These are phyloP conservation scores for Monodelphis domestica DNA, from an alignment of 2,797 vertebrate species.

Conservation along the genomic window DNA sequence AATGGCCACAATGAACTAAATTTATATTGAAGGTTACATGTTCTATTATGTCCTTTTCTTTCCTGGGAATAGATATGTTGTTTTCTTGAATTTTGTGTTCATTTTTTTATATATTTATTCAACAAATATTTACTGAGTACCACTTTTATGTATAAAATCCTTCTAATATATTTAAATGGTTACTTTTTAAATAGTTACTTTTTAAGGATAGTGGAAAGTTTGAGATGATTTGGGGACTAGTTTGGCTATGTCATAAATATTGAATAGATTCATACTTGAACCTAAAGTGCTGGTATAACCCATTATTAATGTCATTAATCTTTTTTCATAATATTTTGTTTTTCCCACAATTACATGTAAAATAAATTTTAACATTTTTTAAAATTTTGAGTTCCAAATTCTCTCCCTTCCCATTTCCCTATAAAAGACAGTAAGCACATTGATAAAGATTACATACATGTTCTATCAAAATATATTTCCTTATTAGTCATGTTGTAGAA, in stretches of 20 bases:
- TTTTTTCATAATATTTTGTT: no score
- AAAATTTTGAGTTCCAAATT: no score
- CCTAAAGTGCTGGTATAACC: not conserved
- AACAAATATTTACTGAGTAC: not conserved
- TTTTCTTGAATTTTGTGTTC: not conserved
- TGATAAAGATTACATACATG: no score
- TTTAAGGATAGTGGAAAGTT: not conserved
- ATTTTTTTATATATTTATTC: not conserved
- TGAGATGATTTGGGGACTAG: not conserved
- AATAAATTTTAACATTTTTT: no score
- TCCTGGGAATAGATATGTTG: not conserved
- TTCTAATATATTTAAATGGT: not conserved
- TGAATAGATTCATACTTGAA: not conserved
- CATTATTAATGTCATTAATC: no score
- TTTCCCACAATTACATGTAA: no score
- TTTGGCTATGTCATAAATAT: not conserved
- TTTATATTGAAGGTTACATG: not conserved
- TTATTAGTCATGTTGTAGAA: no score
- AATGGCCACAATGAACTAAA: not conserved
- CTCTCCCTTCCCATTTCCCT: no score
- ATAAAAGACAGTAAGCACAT: no score
- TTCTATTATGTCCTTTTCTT: not conserved
- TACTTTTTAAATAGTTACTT: no score
- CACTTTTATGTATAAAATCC: not conserved
- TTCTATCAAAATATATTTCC: no score